Evolutionary conservation across 2,797 vertebrate genomes (phyloP).

Genomic region (Poecilia gillii): DNA sequence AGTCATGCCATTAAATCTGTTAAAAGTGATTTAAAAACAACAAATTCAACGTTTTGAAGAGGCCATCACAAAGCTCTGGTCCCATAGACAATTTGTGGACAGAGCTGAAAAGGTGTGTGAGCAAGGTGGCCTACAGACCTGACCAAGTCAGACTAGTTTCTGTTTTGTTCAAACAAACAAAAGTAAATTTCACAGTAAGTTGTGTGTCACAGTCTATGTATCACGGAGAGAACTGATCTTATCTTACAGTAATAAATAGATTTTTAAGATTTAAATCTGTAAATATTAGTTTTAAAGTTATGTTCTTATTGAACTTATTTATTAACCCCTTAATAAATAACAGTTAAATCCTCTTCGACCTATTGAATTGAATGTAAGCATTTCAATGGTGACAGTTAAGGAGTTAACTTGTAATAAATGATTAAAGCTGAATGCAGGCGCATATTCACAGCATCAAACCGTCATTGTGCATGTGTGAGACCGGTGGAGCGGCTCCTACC

Average conservation of each 20-base stretch:
- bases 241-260: background rate
- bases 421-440: background rate
- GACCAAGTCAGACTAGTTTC: background rate
- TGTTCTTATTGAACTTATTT: background rate
- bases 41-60: background rate
- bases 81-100: background rate
- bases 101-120: background rate
- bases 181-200: background rate
- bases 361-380: no score
- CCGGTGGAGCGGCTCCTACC: constrained; percentile 60
- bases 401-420: background rate
- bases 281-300: background rate
- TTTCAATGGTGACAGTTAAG: no score
- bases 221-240: background rate
- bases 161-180: background rate
- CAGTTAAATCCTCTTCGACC: background rate
- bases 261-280: background rate
- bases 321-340: background rate
- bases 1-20: background rate
- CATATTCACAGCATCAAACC: background rate
- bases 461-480: constrained; percentile 1
- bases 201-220: background rate
- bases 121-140: background rate
- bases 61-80: background rate
- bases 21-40: background rate